phyloP scores from a whole-genome alignment of 2,113 vertebrate genomes.

The Sialia sialis region DNA sequence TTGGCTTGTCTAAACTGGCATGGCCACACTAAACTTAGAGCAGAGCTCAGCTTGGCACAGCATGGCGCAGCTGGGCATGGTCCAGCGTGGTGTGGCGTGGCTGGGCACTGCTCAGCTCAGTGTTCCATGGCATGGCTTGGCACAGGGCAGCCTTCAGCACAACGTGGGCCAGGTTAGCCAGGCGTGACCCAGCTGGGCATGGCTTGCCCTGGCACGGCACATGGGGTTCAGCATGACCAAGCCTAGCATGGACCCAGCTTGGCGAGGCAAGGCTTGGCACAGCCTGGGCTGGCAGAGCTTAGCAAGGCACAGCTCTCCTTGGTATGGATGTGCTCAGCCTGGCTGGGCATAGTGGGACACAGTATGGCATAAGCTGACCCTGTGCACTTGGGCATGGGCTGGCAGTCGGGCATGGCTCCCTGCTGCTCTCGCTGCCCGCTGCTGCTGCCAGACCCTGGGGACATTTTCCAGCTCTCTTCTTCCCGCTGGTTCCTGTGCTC shows the following conservation, averaged over 20 bases:
- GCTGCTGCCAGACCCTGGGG: neutral
- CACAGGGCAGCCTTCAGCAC: neutral
- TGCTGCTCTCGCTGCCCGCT: neutral
- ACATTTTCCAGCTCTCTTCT: slow-evolving; percentile 27
- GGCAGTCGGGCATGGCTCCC: neutral
- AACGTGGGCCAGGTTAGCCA: neutral
- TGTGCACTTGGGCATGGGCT: fast-evolving
- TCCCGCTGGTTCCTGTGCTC: neutral
- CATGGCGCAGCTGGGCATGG: neutral
- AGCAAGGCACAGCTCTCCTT: neutral
- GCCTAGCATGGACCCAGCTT: neutral
- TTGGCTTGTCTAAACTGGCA: neutral
- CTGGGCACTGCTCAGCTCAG: neutral
- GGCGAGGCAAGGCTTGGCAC: neutral
- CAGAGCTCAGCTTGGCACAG: neutral
- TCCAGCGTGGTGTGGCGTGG: neutral
- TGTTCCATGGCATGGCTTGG: neutral
- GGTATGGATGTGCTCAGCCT: neutral
- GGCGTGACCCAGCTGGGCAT: neutral
- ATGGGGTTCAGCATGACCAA: neutral
- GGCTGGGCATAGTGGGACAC: neutral
- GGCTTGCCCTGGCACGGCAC: neutral
- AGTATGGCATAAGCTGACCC: neutral
- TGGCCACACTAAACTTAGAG: neutral
- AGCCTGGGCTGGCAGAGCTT: neutral